Percentiles rank a stretch among this genome's conserved stretches.
Evolutionary conservation across 2,797 vertebrate species (phyloP).

Genomic region (Buceros bicornis): DNA sequence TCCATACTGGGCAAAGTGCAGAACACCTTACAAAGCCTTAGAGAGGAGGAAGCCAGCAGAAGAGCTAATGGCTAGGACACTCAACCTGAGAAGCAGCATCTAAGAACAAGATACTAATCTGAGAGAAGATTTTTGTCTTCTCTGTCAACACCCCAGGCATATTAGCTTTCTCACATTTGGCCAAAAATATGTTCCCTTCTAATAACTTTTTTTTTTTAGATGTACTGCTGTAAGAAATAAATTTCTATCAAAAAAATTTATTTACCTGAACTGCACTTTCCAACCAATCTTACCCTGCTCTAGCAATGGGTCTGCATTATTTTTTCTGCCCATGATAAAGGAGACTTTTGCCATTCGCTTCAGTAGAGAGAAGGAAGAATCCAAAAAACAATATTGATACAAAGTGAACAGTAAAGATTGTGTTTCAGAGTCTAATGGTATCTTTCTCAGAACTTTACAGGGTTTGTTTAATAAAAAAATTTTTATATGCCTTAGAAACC

Average conservation of each 20-base stretch:
- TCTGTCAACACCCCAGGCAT: background rate
- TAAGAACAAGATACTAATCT: background rate
- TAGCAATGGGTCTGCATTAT: background rate
- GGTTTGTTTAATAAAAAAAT: background rate
- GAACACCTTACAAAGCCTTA: background rate
- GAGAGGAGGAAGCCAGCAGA: background rate
- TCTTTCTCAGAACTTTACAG: background rate
- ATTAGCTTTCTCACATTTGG: background rate
- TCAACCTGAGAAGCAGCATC: rapidly evolving
- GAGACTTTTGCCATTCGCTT: background rate
- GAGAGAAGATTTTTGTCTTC: background rate
- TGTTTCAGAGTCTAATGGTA: background rate
- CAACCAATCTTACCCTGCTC: background rate
- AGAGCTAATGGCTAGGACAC: background rate
- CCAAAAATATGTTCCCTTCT: background rate
- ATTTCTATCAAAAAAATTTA: background rate
- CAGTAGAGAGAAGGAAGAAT: background rate
- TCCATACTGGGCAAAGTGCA: background rate
- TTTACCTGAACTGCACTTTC: background rate
- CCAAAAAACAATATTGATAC: background rate
- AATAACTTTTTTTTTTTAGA: background rate
- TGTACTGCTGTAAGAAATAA: background rate
- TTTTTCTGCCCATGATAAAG: background rate
- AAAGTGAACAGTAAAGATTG: background rate
- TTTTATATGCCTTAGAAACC: background rate